Percentiles rank a stretch among this genome's conserved stretches.
Evolutionary conservation across 2,888 invertebrate genomes (phyloP).

Genomic region (Lumbricus terrestris): DNA sequence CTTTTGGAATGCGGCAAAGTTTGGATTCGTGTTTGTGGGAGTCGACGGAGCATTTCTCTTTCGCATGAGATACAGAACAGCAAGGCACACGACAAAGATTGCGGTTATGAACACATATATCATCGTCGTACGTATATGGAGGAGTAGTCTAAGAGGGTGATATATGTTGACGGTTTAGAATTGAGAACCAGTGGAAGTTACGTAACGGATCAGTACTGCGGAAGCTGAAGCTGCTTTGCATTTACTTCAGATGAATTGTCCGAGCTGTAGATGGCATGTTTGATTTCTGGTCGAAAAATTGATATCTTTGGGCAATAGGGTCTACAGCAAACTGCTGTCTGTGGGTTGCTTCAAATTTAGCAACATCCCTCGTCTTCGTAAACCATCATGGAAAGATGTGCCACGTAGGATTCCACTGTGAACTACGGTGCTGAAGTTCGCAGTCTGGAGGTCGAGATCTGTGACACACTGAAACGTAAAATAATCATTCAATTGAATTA

Average conservation of each 20-base stretch:
- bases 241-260: background rate
- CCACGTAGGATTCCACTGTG: background rate
- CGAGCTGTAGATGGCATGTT: background rate
- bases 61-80: background rate
- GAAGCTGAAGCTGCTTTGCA: background rate
- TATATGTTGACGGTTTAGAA: background rate
- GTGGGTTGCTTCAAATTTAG: background rate
- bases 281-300: background rate
- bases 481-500: background rate
- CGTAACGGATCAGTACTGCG: background rate
- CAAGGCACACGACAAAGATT: background rate
- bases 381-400: background rate
- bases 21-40: constrained; percentile 51
- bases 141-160: background rate
- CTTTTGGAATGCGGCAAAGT: constrained; percentile 62
- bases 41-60: background rate
- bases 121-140: background rate
- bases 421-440: background rate
- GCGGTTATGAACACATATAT: background rate
- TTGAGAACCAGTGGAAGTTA: background rate
- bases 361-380: too few relatives aligned
- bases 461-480: background rate
- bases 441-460: background rate
- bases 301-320: background rate
- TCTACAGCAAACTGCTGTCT: background rate